Percentiles rank a stretch among this genome's conserved stretches.
Evolutionary conservation across 1,140 invertebrate species (phyloP).

Genomic region (Drosophila pseudoananassae): DNA sequence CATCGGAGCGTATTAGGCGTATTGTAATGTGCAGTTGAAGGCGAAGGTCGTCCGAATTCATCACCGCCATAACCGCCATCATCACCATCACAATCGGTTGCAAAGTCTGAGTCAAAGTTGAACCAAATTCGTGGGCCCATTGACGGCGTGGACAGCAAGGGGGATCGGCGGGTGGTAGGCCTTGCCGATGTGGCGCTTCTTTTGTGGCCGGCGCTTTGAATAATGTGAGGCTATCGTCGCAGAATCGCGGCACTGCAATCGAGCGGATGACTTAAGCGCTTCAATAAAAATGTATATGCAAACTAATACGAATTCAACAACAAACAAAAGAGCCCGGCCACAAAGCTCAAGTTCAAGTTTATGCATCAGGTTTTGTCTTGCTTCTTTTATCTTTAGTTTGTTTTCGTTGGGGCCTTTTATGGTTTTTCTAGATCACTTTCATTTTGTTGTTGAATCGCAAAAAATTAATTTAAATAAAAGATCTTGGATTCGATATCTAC

Average conservation of each 20-base stretch:
- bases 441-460: slow-evolving; percentile 52
- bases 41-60: slow-evolving; percentile 58
- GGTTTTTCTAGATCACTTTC: slow-evolving; percentile 60
- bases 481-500: slow-evolving; percentile 22
- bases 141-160: slow-evolving; percentile 6
- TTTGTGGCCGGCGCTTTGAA: slow-evolving; percentile 47
- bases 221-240: slow-evolving; percentile 27
- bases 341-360: slow-evolving; percentile 57
- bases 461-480: slow-evolving; percentile 24
- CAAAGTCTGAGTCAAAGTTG: slow-evolving; percentile 50
- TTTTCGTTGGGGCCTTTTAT: slow-evolving; percentile 27
- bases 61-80: slow-evolving; percentile 16
- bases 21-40: slow-evolving; percentile 76
- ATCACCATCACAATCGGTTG: slow-evolving; percentile 49
- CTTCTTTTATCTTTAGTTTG: slow-evolving; percentile 17
- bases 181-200: slow-evolving; percentile 49
- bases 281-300: slow-evolving; percentile 50
- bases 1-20: slow-evolving; percentile 45
- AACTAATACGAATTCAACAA: slow-evolving; percentile 39
- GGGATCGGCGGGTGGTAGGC: slow-evolving; percentile 14
- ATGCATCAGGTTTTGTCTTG: slow-evolving; percentile 31
- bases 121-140: slow-evolving; percentile 48
- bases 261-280: slow-evolving; percentile 39
- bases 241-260: slow-evolving; percentile 36
- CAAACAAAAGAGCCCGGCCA: slow-evolving; percentile 39